A percentile compares a stretch with the other conserved stretches of the same genome.
Conservation (phyloP, 2,113 vertebrate genomes). For the Osmerus mordax region DNA sequence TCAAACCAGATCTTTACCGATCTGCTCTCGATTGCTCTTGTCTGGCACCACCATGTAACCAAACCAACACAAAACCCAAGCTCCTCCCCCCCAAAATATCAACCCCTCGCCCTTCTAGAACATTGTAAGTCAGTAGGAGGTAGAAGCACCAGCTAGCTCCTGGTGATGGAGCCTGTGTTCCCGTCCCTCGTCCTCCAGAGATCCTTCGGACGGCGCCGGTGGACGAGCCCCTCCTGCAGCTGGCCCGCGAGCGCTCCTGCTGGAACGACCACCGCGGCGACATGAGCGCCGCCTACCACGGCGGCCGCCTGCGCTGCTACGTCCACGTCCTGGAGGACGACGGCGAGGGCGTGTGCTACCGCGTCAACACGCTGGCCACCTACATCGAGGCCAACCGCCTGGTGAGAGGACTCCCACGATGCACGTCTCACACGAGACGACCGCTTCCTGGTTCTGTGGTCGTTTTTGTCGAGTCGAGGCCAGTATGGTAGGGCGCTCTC, state of each 20-base stretch:
- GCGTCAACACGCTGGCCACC: conserved; percentile 88
- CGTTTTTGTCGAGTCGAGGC: too few relatives aligned
- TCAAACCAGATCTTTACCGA: too few relatives aligned
- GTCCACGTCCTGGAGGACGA: conserved; percentile 87
- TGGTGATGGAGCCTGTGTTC: too few relatives aligned
- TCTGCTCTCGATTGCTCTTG: too few relatives aligned
- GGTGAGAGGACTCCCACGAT: conserved; percentile 69
- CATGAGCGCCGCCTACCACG: conserved; percentile 83
- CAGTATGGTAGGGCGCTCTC: neutral
- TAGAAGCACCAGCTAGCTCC: too few relatives aligned
- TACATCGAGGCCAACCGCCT: conserved; percentile 95
- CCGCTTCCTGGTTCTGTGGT: too few relatives aligned
- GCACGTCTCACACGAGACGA: neutral
- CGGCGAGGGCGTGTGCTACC: conserved; percentile 83
- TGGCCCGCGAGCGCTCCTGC: conserved; percentile 82
- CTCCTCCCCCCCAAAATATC: too few relatives aligned
- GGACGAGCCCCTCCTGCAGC: conserved; percentile 77
- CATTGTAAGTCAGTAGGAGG: too few relatives aligned
- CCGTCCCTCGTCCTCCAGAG: conserved; percentile 59
- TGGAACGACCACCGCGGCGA: conserved; percentile 91
- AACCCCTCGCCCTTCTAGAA: too few relatives aligned
- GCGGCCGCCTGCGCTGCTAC: conserved; percentile 88
- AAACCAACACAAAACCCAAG: too few relatives aligned
- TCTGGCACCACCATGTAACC: too few relatives aligned
- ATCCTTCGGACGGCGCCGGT: conserved; percentile 80